Percentiles rank a stretch among this genome's conserved stretches.
phyloP scores from a whole-genome alignment of 2,113 vertebrate species.

The Antigone vipio region DNA sequence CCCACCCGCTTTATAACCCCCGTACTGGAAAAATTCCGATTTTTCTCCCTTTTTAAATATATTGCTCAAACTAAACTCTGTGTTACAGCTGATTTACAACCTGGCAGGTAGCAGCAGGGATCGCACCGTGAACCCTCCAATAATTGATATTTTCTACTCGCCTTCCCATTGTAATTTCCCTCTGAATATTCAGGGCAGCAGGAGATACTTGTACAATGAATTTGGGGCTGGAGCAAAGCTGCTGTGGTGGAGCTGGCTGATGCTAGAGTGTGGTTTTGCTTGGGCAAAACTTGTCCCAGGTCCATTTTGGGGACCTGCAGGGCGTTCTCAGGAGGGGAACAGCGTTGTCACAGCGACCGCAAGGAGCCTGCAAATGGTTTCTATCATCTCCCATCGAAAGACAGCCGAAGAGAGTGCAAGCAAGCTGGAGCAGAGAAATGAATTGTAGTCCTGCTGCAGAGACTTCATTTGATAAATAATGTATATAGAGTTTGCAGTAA shows the following conservation, averaged over 20 bases:
- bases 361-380: neutral
- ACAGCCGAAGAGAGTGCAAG: neutral
- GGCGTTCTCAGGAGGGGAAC: neutral
- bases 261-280: neutral
- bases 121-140: neutral
- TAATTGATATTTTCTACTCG: neutral
- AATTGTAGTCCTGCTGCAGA: slow-evolving; percentile 71
- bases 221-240: neutral
- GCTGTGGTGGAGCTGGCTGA: neutral
- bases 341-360: neutral
- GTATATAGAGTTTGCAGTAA: slow-evolving; percentile 70
- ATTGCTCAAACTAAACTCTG: neutral
- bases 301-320: neutral
- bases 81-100: neutral
- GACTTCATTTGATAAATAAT: slow-evolving; percentile 81
- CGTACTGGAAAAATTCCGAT: neutral
- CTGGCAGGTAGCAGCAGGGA: neutral
- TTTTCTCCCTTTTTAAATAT: neutral
- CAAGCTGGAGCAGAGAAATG: neutral
- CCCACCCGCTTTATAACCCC: neutral
- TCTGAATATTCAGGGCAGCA: neutral
- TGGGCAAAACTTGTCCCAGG: neutral
- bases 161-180: neutral
- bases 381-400: neutral
- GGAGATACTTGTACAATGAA: neutral